These are phyloP conservation scores for Peromyscus eremicus DNA, from an alignment of 2,797 vertebrate species.

Conservation along the genomic window DNA sequence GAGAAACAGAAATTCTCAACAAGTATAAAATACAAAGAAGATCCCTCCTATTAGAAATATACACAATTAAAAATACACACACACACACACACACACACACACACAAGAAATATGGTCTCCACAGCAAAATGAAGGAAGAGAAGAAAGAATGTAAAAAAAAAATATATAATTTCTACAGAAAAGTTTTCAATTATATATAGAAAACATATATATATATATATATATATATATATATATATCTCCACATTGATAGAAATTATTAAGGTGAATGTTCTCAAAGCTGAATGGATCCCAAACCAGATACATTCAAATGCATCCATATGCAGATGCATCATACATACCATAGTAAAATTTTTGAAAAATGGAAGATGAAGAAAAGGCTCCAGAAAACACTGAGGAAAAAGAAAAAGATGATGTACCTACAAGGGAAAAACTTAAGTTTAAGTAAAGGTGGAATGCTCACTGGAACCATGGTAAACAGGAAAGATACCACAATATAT, in stretches of 20 bases:
- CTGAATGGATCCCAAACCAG: not conserved
- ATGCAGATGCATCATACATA: not conserved
- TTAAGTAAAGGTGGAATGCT: not conserved
- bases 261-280: not conserved
- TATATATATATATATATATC: not conserved
- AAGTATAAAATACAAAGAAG: not conserved
- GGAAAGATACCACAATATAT: not conserved
- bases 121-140: not conserved
- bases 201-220: not conserved
- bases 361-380: slow-evolving; percentile 7
- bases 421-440: not conserved
- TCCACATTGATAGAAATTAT: not conserved
- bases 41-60: not conserved
- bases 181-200: not conserved
- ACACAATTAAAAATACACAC: not conserved
- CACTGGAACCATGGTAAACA: not conserved
- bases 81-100: not conserved
- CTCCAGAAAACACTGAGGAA: not conserved
- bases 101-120: not conserved
- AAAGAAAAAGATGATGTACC: not conserved
- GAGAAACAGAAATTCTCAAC: not conserved
- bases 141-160: not conserved
- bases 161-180: not conserved
- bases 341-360: not conserved
- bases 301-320: not conserved